Percentiles rank a stretch among this genome's conserved stretches.
These are phyloP conservation scores for Callionymus lyra DNA, from an alignment of 2,113 vertebrate species.

Conservation along the genomic window DNA sequence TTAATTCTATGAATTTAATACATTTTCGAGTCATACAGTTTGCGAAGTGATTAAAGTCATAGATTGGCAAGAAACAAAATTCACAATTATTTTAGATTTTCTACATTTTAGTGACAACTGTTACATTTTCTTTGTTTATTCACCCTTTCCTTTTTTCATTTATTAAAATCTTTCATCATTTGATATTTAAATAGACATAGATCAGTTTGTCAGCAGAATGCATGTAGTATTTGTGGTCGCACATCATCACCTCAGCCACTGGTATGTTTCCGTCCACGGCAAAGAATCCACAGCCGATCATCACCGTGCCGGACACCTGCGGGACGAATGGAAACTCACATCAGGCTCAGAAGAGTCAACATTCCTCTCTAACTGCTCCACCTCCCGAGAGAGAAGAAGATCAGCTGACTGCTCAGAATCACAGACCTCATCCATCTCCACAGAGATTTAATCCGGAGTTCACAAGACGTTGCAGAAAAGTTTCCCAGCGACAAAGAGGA, in stretches of 20 bases:
- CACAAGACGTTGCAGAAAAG: background rate
- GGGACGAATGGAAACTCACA: background rate
- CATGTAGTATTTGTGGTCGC: background rate
- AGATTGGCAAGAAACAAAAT: no score
- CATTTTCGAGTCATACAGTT: no score
- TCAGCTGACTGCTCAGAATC: constrained; percentile 1
- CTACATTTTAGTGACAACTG: no score
- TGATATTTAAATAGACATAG: no score
- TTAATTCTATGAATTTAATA: no score
- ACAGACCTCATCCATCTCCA: constrained; percentile 3
- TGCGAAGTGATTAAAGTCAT: no score
- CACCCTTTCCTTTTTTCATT: no score
- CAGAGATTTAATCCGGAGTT: no score
- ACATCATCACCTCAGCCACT: constrained; percentile 27
- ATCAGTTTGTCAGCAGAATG: no score
- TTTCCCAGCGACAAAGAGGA: background rate
- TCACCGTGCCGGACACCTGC: constrained; percentile 49
- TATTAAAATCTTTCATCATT: no score
- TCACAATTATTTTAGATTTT: no score
- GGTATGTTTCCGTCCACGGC: constrained; percentile 24
- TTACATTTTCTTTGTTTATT: no score
- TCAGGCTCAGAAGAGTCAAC: background rate
- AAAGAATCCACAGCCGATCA: constrained; percentile 47
- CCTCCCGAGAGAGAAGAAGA: constrained; percentile 18
- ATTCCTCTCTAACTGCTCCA: constrained; percentile 22